Evolutionary conservation across 2,888 invertebrate genomes (phyloP), one percentile per base, ranked within the genome.

Genomic region (Netelia melanura): DNA sequence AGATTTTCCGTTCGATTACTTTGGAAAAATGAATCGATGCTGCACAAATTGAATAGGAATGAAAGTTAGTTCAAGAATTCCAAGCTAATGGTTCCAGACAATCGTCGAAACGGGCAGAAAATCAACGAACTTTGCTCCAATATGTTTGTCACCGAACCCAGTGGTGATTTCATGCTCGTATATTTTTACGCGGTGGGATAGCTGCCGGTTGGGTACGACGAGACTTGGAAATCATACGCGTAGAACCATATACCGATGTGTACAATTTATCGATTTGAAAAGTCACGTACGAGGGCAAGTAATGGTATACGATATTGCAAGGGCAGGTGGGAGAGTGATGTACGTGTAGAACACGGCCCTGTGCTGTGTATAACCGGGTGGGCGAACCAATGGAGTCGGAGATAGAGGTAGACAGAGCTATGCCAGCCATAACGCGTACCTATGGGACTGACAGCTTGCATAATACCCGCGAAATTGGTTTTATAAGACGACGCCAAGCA

Each of bases 401-500:
- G 56, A 71, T 44, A 65, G 43, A 61, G 58, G 21, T 38, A 62
- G 65, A 68, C 80, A 76, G 72, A 90, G 91, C 91, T 86, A 91
- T 88, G 90, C 89, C 89, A 88, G 91, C 90, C 91, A 91, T 93
- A 93, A 93, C 90, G 38, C 38, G 92, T 92, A 92, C 90, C 90
- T 88, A 89, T 89, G 91, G 91, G 90, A 92, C 91, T 93, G 93
- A 93, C 93, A 93, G 92, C 91, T 92, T 92, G 93, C 93, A 93
- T 93, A 93, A 93, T 93, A 93, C 90, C 92, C 93, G 93, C 93
- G 92, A 93, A 93, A 93, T 93, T 93, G 93, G 93, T 93, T 93
- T 93, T 92, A 92, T 92, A 93, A 93, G 92, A 91, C 91, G 92
- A 91, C 90, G 91, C 89, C 89, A 90, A 90, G 90, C 90, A 89